Conservation (phyloP, 2,888 invertebrate species). For the Scelioninae gen. 1 region DNA sequence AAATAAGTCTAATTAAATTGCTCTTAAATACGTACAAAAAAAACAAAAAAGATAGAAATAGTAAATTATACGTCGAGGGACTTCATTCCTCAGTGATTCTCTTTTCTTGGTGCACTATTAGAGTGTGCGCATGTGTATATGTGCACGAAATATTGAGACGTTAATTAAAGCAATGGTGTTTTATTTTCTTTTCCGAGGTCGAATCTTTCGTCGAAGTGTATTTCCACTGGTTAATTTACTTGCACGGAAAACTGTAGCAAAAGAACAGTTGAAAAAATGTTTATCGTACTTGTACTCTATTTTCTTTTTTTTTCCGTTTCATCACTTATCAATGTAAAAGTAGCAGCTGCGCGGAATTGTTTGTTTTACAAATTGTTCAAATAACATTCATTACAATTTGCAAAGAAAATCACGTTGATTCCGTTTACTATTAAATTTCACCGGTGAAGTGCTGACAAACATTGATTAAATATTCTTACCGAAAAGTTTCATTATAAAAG, state of each 20-base stretch:
- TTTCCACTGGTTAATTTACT: constrained; percentile 10
- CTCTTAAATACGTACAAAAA: background rate
- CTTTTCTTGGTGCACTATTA: constrained; percentile 28
- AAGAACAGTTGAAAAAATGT: background rate
- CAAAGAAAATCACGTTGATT: background rate
- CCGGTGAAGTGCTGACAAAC: no score
- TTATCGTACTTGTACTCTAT: background rate
- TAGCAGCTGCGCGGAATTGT: background rate
- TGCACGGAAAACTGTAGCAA: background rate
- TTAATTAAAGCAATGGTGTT: constrained; percentile 53
- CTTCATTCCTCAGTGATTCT: constrained; percentile 36
- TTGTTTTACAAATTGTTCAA: background rate
- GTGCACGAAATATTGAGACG: constrained; percentile 33
- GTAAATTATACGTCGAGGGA: constrained; percentile 8
- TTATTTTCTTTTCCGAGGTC: constrained; percentile 31
- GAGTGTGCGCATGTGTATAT: constrained; percentile 20
- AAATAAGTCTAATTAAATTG: no score
- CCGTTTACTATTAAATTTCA: background rate
- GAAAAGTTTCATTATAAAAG: no score
- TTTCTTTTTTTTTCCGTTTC: background rate
- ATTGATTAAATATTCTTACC: no score
- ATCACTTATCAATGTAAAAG: background rate
- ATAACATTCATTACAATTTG: no score
- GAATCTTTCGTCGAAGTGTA: constrained; percentile 8
- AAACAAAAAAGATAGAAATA: background rate